phyloP scores from a whole-genome alignment of 1,140 invertebrate genomes.

The Stenopsyche tienmushanensis region DNA sequence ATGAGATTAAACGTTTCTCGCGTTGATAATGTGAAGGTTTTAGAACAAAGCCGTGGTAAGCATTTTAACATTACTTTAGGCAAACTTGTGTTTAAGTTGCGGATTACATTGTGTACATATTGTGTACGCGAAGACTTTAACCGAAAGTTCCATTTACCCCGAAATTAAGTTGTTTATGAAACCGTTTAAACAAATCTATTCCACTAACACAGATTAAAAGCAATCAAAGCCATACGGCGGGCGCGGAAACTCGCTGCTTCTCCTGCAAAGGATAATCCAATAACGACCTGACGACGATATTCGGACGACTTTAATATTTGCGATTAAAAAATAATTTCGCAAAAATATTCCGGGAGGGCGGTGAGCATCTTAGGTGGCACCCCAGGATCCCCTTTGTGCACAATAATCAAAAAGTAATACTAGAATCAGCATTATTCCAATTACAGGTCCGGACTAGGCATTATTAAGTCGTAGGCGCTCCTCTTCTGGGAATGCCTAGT shows the following conservation, averaged over 20 bases:
- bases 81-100: constrained; percentile 33
- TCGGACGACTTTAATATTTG: too few species aligned
- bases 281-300: too few species aligned
- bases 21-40: constrained; percentile 27
- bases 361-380: too few species aligned
- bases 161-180: constrained; percentile 25
- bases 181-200: constrained; percentile 11
- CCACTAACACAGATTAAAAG: not conserved
- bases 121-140: constrained; percentile 19
- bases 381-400: constrained; percentile 15
- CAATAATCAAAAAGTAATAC: constrained; percentile 26
- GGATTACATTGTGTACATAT: constrained; percentile 33
- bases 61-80: constrained; percentile 39
- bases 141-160: constrained; percentile 8
- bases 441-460: not conserved
- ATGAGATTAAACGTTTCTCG: constrained; percentile 29
- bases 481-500: not conserved
- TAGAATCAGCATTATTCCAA: constrained; percentile 17
- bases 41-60: constrained; percentile 28
- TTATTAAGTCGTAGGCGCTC: not conserved
- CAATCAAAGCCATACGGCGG: too few species aligned
- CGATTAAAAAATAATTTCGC: too few species aligned
- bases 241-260: too few species aligned
- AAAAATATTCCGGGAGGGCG: too few species aligned
- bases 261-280: too few species aligned